Base-by-base conservation (phyloP, 37 sponge, comb jelly and placozoan genomes). In the Theonella swinhoei region DNA sequence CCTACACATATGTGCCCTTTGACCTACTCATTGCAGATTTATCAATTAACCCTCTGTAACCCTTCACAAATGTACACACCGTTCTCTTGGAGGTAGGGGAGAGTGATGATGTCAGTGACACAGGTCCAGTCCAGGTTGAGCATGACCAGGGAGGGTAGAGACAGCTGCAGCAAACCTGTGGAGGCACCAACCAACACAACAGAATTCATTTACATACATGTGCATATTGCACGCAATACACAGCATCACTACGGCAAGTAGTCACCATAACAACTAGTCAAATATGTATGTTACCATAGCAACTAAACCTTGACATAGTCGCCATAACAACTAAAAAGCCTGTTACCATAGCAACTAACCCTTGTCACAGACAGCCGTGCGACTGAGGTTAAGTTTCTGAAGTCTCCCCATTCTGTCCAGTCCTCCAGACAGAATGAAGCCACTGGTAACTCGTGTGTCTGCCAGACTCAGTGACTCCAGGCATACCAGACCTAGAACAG, bases 101-200 rank as follows among this genome's bases (percentile, higher is more conserved):
- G 2, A 22, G 89, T 58, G 4, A 29, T 68, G 14, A 9, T 67
- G 23, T 83, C 89, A 66, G 84, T 83, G 29, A 78, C 67, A 83
- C 84, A 83, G 0, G 89, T 83, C 89, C 89, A 89, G 84, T 89
- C 76, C 71, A 89, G 24, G 72, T 78, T 89, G 29, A 89, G 80
- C 84, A 83, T 83, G 2, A 41, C 25, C 69, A 89, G 80, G 9
- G 76, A 89, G 17, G 89, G 80, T 9, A 89, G 84, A 17, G 30
- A 17, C 7, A 89, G 39, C 3, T 31, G 32, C 4, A 29, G 23
- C 23, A 73, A 32, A 42, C 86, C 86, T 84, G 40, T 31, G 72
- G 34, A n/a, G 11, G 35, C 23, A 59, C 8, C n/a, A n/a, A n/a
- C n/a, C n/a, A n/a, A 11, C 32, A 32, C 60, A 58, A 20, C 60